phyloP scores from a whole-genome alignment of 2,113 vertebrate genomes.

The Alosa alosa region DNA sequence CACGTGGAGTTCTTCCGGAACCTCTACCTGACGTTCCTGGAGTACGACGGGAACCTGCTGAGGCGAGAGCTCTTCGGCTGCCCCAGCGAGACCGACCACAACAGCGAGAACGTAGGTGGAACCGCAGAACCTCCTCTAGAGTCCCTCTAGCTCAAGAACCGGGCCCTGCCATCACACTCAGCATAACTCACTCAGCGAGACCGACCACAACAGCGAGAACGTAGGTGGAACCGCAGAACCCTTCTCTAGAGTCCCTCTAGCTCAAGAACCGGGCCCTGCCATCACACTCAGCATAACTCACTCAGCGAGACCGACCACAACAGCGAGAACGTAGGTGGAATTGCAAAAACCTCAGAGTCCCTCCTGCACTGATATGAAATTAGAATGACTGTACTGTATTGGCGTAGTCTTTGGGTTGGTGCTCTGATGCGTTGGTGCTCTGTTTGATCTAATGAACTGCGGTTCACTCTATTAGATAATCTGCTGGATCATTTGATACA shows the following conservation, averaged over 20 bases:
- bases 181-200: too few relatives aligned
- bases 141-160: too few relatives aligned
- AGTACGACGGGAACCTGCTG: slow-evolving; percentile 94
- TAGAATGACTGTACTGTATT: not conserved
- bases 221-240: too few relatives aligned
- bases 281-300: too few relatives aligned
- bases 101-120: slow-evolving; percentile 91
- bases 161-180: too few relatives aligned
- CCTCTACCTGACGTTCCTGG: slow-evolving; percentile 95
- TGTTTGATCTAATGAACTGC: not conserved
- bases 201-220: too few relatives aligned
- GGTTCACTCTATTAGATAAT: not conserved
- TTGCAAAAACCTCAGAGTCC: not conserved
- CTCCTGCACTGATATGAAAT: too few relatives aligned
- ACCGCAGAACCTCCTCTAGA: not conserved
- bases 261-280: too few relatives aligned
- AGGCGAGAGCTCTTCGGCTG: slow-evolving; percentile 93
- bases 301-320: slow-evolving; percentile 73
- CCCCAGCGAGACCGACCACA: slow-evolving; percentile 88
- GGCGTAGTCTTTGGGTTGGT: not conserved
- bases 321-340: slow-evolving; percentile 69
- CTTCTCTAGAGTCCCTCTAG: too few relatives aligned
- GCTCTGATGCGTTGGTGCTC: not conserved
- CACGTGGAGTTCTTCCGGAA: slow-evolving; percentile 98
- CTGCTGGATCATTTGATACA: not conserved